Conservation (phyloP, 1,140 invertebrate species). For the Doryteuthis pealeii region DNA sequence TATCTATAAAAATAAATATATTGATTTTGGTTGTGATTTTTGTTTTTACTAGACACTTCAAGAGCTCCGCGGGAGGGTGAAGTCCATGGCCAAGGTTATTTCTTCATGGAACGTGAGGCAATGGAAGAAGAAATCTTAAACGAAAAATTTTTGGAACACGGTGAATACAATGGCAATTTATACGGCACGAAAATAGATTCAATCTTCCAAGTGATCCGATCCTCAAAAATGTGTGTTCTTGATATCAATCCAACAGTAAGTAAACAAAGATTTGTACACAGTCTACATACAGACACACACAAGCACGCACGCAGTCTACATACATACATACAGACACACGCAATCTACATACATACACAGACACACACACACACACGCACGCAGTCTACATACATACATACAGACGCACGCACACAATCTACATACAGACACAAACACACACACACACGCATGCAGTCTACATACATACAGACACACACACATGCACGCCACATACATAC, state of each 20-base stretch:
- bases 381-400: neutral
- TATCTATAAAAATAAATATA: too few species aligned
- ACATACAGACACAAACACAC: too few species aligned
- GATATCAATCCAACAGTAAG: conserved; percentile 87
- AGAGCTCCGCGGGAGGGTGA: conserved; percentile 87
- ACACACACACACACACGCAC: too few species aligned
- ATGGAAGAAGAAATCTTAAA: conserved; percentile 92
- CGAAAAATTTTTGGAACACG: conserved; percentile 90
- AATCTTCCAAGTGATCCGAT: conserved; percentile 84
- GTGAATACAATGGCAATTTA: conserved; percentile 89
- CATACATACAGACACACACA: too few species aligned
- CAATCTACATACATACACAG: neutral
- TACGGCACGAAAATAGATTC: conserved; percentile 93
- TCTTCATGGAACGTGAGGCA: conserved; percentile 86
- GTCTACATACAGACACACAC: too few species aligned
- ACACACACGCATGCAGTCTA: too few species aligned
- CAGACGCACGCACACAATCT: too few species aligned
- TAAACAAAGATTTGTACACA: conserved; percentile 14
- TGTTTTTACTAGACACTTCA: conserved; percentile 78
- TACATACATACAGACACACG: too few species aligned
- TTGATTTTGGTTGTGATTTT: too few species aligned
- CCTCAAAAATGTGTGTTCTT: conserved; percentile 96
- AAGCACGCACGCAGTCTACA: too few species aligned
- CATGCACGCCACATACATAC: too few species aligned
- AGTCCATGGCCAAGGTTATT: conserved; percentile 91